Evolutionary conservation across 2,888 invertebrate genomes (phyloP).

Genomic region (Sepioteuthis lessoniana): DNA sequence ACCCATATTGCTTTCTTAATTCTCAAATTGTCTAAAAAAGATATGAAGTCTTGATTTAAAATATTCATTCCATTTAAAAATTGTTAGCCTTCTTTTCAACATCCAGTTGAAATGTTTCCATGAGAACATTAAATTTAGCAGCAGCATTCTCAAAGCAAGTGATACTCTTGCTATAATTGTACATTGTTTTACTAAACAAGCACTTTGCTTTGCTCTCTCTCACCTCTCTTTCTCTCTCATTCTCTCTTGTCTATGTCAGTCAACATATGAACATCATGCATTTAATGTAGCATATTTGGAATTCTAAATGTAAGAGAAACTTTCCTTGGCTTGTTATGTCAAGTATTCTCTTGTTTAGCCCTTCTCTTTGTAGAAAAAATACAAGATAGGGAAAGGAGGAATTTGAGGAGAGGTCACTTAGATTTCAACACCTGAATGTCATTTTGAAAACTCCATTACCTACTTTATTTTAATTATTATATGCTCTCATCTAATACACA

Average conservation of each 20-base stretch:
- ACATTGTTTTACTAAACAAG: neutral
- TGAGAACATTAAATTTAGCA: too few relatives aligned
- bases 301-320: conserved; percentile 33
- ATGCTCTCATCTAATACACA: neutral
- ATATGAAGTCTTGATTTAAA: neutral
- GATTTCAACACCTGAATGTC: neutral
- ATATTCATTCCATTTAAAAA: neutral
- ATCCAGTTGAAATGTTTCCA: neutral
- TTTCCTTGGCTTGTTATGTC: neutral
- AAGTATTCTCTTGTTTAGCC: neutral
- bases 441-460: neutral
- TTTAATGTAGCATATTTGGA: conserved; percentile 33
- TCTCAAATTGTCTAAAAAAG: neutral
- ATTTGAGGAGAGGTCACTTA: neutral
- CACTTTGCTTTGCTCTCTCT: neutral
- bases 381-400: neutral
- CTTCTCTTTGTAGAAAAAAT: neutral
- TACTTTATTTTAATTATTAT: neutral
- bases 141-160: neutral
- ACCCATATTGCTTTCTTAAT: neutral
- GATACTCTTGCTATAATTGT: neutral
- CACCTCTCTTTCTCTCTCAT: neutral
- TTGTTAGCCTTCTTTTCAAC: neutral
- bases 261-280: conserved; percentile 13
- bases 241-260: neutral